A percentile compares a stretch with the other conserved stretches of the same genome.
These are phyloP conservation scores for Xenopus petersii DNA, from an alignment of 2,797 vertebrate species.

Conservation along the genomic window DNA sequence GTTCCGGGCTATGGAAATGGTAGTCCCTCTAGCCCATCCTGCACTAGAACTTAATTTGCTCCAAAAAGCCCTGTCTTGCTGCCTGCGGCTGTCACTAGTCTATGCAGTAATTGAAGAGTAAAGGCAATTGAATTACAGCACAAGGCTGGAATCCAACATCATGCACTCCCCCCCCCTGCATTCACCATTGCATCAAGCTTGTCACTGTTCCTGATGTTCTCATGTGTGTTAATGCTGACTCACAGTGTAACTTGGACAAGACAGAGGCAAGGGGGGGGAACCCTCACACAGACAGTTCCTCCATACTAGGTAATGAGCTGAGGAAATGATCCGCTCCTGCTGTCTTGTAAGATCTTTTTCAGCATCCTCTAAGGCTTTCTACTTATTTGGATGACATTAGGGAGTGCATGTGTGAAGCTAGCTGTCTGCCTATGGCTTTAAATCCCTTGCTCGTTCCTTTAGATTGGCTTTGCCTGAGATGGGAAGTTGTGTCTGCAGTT, in stretches of 20 bases:
- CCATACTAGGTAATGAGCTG: conserved; percentile 63
- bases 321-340: conserved; percentile 53
- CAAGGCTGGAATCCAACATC: conserved; percentile 58
- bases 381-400: neutral
- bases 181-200: conserved; percentile 62
- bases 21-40: too few relatives aligned
- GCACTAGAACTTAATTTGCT: too few relatives aligned
- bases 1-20: too few relatives aligned
- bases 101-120: conserved; percentile 62
- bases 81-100: conserved; percentile 60
- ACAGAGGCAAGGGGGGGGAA: conserved; percentile 47
- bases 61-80: conserved; percentile 28
- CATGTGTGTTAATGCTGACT: conserved; percentile 68
- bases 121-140: conserved; percentile 57
- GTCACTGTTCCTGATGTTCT: conserved; percentile 63
- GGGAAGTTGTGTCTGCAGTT: too few relatives aligned
- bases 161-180: conserved; percentile 22
- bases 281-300: conserved; percentile 56
- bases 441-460: neutral
- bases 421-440: neutral
- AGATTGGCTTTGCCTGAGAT: too few relatives aligned
- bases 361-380: conserved; percentile 51
- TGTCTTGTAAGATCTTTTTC: conserved; percentile 55
- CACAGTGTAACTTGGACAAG: conserved; percentile 67
- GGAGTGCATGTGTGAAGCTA: neutral